Percentiles rank a stretch among this genome's conserved stretches.
Evolutionary conservation across 2,113 vertebrate species (phyloP).

Genomic region (Dasypus novemcinctus): DNA sequence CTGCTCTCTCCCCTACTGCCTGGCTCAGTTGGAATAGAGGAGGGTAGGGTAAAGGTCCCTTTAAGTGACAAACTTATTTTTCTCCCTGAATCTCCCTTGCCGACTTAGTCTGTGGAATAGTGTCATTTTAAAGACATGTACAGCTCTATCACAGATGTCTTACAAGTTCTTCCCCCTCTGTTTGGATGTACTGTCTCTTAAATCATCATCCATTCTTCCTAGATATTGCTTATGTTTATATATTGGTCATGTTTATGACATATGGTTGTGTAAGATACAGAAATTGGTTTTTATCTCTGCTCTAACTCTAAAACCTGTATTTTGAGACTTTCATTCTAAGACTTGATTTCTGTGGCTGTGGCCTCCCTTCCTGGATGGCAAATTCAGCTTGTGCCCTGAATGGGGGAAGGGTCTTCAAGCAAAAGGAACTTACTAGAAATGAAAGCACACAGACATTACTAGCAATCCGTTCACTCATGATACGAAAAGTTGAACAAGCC

Average conservation of each 20-base stretch:
- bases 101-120: neutral
- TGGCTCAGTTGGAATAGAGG: neutral
- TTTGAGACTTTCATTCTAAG: neutral
- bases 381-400: neutral
- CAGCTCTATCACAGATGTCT: neutral
- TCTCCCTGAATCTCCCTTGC: neutral
- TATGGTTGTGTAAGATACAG: neutral
- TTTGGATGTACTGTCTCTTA: neutral
- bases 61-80: neutral
- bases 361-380: neutral
- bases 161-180: neutral
- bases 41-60: neutral
- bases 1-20: neutral
- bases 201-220: neutral
- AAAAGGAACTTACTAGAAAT: neutral
- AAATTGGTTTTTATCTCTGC: neutral
- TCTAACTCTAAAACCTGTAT: neutral
- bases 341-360: neutral
- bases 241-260: neutral
- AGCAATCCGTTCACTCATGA: neutral
- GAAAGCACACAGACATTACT: neutral
- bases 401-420: neutral
- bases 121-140: neutral
- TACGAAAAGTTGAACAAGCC: neutral
- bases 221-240: neutral